Conservation (phyloP, 2,888 invertebrate species). For the Aethes cnicana region DNA sequence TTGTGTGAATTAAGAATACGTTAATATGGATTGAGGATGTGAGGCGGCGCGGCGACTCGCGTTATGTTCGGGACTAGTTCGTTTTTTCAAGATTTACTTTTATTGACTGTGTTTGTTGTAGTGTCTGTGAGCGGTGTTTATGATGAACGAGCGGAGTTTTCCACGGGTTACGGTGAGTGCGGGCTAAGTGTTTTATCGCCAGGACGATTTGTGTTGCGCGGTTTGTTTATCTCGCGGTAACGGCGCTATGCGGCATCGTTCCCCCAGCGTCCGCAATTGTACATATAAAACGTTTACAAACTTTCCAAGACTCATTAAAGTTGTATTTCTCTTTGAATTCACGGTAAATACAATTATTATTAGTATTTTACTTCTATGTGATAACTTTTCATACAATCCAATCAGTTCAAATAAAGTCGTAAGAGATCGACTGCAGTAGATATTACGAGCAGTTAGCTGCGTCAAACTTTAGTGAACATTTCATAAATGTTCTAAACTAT, state of each 20-base stretch:
- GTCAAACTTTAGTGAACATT: too few relatives aligned
- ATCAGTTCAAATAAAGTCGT: too few relatives aligned
- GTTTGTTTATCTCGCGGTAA: slow-evolving; percentile 22
- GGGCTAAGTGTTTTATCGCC: slow-evolving; percentile 29
- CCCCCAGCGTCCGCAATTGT: too few relatives aligned
- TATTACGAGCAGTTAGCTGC: too few relatives aligned
- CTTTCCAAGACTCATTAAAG: too few relatives aligned
- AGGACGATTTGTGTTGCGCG: slow-evolving; percentile 24
- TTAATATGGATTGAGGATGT: slow-evolving; percentile 53
- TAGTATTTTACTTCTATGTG: too few relatives aligned
- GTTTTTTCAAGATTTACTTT: slow-evolving; percentile 40
- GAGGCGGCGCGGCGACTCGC: slow-evolving; percentile 34
- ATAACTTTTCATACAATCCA: too few relatives aligned
- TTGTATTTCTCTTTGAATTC: too few relatives aligned
- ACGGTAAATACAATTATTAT: too few relatives aligned
- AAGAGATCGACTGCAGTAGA: too few relatives aligned
- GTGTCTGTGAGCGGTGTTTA: slow-evolving; percentile 62
- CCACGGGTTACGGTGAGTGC: slow-evolving; percentile 61
- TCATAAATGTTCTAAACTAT: too few relatives aligned
- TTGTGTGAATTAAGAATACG: slow-evolving; percentile 48
- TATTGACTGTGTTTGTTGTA: slow-evolving; percentile 40
- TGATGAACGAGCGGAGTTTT: slow-evolving; percentile 62
- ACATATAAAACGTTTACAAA: slow-evolving; percentile 1
- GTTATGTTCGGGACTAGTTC: slow-evolving; percentile 35
- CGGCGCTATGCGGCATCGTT: slow-evolving; percentile 17